Base-by-base conservation (phyloP, 2,888 invertebrate genomes). In the Cosmia trapezina region DNA sequence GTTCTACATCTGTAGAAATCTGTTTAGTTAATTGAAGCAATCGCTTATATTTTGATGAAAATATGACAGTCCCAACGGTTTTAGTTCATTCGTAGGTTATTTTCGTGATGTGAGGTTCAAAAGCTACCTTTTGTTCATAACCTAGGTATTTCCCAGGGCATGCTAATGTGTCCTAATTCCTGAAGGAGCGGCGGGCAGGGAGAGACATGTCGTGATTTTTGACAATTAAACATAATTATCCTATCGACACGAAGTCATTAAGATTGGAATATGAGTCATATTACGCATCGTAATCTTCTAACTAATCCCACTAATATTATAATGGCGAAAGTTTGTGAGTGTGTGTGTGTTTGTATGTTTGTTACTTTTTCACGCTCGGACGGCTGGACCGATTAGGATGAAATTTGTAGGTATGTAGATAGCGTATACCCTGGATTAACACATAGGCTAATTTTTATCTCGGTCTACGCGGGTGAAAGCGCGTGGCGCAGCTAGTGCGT, bases 151-250 rank as follows among this genome's bases (percentile, higher is more conserved):
- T 78, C 59, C 41, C 66, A 65, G 22, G 43, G 43, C 61, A 85
- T 82, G 76, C 70, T 76, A 82, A 85, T 81, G 57, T 74, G 80
- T 73, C 61, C 80, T 72, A 81, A 60, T 85, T 80, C 70, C 66
- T 56, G 70, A 79, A 37, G 67, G 67, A 68, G 45, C 62, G 19
- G 70, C 33, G 33, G 59, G 62, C 66, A 60, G 71, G 56, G 70
- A 77, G 65, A 68, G 67, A 83, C 64, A 76, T 64, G 43, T 88
- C 88, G 84, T 88, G 87, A 86, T 86, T 63, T 80, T 53, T 70
- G 78, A 79, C 81, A 82, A 81, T 85, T 87, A 86, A 85, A 89
- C 84, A 83, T 85, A 82, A 74, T 83, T 81, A 80, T 83, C 70
- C 56, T 62, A 74, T 57, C 56, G 64, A 62, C 60, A 76, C 63